Evolutionary conservation across 1,140 invertebrate genomes (phyloP), one percentile per base, ranked within the genome.

Genomic region (Goniozus legneri): DNA sequence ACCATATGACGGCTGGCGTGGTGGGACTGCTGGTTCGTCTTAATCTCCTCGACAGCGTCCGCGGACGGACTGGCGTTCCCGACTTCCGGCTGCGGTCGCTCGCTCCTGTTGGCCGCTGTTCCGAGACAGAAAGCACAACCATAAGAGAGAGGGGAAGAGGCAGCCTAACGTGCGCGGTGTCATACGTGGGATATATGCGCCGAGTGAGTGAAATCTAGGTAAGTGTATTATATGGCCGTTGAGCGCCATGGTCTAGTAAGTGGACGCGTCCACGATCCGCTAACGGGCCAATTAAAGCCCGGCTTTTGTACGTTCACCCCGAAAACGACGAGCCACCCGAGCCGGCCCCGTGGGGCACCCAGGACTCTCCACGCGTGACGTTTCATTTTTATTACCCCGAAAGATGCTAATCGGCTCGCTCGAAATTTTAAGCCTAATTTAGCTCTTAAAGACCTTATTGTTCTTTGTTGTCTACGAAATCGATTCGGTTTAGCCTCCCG

Each of bases 1-100:
- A 84, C 88, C 70, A 88, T 81, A 71, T 91, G 89, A 71, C 88
- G 89, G 77, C 87, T 88, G 58, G 89, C 83, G 70, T 87, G 77
- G 75, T 87, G 68, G 39, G 65, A 65, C 38, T 64, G 58, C 64
- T 75, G 69, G 44, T 43, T 61, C 47, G 66, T 39, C 54, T 69
- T 75, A 52, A 60, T 64, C 59, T 75, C 69, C 45, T 72, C 68
- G 55, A 54, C 50, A n/a, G n/a, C n/a, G 53, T 73, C 70, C 43
- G 54, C 58, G 49, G 62, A 34, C 34, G 62, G 50, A 71, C 67
- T 72, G 68, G 58, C 65, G 39, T 64, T 45, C 52, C 60, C 55
- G 24, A 64, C 60, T 71, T 68, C 64, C 65, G 64, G 63, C 57
- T 60, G 62, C 39, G 62, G 52, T 41, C 52, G 55, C 37, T 62